Evolutionary conservation across 2,797 vertebrate genomes (phyloP).

Genomic region (Coluber constrictor): DNA sequence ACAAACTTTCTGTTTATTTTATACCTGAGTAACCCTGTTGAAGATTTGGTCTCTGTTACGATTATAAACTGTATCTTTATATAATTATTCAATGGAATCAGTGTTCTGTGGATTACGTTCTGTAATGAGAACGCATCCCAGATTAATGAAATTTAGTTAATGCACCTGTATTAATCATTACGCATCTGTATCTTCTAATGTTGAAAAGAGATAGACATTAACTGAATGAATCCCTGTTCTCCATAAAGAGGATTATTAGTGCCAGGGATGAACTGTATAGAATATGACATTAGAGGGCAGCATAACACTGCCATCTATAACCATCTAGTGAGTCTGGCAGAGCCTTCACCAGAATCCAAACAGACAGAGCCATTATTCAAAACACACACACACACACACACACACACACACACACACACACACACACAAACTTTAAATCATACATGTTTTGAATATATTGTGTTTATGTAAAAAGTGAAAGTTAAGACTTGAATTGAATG

Average conservation of each 20-base stretch:
- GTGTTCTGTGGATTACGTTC: background rate
- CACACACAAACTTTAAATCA: background rate
- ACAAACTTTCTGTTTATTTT: slow-evolving; percentile 18
- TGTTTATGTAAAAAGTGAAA: slow-evolving; percentile 43
- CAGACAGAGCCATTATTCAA: slow-evolving; percentile 40
- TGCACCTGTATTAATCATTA: background rate
- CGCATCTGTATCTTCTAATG: background rate
- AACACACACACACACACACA: background rate
- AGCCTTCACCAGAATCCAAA: background rate
- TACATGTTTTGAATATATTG: slow-evolving; percentile 38
- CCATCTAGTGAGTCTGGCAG: background rate
- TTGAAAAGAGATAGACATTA: background rate
- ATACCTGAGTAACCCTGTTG: background rate
- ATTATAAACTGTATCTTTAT: background rate
- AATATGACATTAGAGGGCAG: slow-evolving; percentile 61
- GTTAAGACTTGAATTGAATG: slow-evolving; percentile 36
- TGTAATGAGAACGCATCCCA: background rate
- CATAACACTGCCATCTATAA: slow-evolving; percentile 29
- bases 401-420: too few relatives aligned
- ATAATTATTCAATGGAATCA: fast-evolving
- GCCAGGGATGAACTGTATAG: slow-evolving; percentile 21
- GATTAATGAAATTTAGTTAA: background rate
- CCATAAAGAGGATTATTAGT: background rate
- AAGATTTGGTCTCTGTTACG: background rate
- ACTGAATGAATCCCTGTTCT: background rate